Evolutionary conservation across 2,888 invertebrate genomes (phyloP).

Genomic region (Falcaria lacertinaria): DNA sequence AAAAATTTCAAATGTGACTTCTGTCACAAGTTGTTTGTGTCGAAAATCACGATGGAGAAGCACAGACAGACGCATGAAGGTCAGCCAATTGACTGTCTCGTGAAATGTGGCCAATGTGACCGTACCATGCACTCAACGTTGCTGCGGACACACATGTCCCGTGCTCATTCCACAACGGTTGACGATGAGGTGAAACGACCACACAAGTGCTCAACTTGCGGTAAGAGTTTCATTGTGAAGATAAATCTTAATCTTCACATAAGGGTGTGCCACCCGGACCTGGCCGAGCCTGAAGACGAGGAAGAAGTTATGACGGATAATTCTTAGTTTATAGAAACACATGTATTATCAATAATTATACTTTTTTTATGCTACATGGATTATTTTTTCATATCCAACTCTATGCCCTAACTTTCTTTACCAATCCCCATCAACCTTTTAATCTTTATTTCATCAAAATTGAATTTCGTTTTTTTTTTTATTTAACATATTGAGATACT

Average conservation of each 20-base stretch:
- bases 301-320: slow-evolving; percentile 74
- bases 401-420: no score
- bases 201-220: slow-evolving; percentile 68
- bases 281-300: slow-evolving; percentile 69
- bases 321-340: slow-evolving; percentile 45
- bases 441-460: no score
- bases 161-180: slow-evolving; percentile 56
- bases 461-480: no score
- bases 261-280: slow-evolving; percentile 68
- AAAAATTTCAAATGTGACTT: slow-evolving; percentile 74
- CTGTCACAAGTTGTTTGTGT: slow-evolving; percentile 68
- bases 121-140: slow-evolving; percentile 67
- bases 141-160: slow-evolving; percentile 56
- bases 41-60: slow-evolving; percentile 73
- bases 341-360: slow-evolving; percentile 59
- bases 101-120: slow-evolving; percentile 69
- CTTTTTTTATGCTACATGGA: slow-evolving; percentile 54
- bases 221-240: slow-evolving; percentile 70
- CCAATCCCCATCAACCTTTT: no score
- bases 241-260: slow-evolving; percentile 71
- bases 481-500: no score
- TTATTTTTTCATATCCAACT: no score
- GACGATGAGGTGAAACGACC: slow-evolving; percentile 71
- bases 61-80: slow-evolving; percentile 68
- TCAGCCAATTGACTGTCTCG: slow-evolving; percentile 67